Evolutionary conservation across 37 sponge, comb jelly and placozoan genomes (phyloP), one percentile per base, ranked within the genome.

Genomic region (Bolinopsis microptera): DNA sequence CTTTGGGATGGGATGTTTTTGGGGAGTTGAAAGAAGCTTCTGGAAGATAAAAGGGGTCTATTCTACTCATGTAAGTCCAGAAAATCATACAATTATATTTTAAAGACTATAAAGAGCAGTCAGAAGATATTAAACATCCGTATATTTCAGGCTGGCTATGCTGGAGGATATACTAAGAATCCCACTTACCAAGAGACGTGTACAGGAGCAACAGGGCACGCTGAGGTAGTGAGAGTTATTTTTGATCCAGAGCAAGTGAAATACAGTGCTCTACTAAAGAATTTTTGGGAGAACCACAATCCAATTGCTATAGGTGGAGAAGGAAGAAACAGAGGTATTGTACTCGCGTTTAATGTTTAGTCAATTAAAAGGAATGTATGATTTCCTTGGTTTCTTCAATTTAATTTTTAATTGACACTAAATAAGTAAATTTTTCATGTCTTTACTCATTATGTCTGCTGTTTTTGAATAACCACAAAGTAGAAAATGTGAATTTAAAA

Each of bases 1-100:
- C 31, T 82, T 82, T 35, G 83, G 83, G 38, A 82, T 82, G 83
- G 83, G 83, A 5, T 82, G 83, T 32, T 82, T 82, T 35, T 82
- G 83, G 83, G 83, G 83, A 9, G 83, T 82, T 32, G 83, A 82
- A 35, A 31, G 83, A 32, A 32, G 38, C 8, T 82, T 82, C 37
- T 82, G 83, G 83, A 32, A 82, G 2, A 23, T 82, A 18, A 82
- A 82, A 18, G 83, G 83, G 8, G 83, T 82, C 31, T 82, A 82
- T 35, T 82, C 83, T 33, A 82, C 83, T 35, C 83, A 82, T 35
- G 83, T 82, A 35, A 82, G 83, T 82, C 5, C n/a, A n/a, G n/a
- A n/a, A n/a, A n/a, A n/a, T n/a, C n/a, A n/a, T n/a, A n/a, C n/a
- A n/a, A n/a, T n/a, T n/a, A n/a, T n/a, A n/a, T n/a, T n/a, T n/a